Base-by-base conservation (phyloP, 2,888 invertebrate genomes). In the Bhutanitis thaidina region DNA sequence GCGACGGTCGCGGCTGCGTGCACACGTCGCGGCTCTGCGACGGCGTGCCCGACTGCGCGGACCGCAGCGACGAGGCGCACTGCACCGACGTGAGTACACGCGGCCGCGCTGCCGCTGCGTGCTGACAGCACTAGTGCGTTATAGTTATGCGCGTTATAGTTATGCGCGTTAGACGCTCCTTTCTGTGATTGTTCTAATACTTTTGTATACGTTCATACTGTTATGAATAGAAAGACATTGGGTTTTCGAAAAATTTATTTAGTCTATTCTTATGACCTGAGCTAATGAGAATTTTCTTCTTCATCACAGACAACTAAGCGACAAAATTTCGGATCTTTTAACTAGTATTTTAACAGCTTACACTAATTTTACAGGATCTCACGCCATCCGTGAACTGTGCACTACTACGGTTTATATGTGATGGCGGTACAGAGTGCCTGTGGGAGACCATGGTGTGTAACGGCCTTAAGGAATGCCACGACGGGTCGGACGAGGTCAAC, bases 21-120 rank as follows among this genome's bases (percentile, higher is more conserved):
- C 91, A 92, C 40, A 79, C 86, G 55, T 90, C 91, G 13, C 93
- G 93, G 84, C 90, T 92, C n/a, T 97, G 97, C 77, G 96, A 97
- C 76, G 93, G 93, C 8, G 91, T 92, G 46, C 71, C 84, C 30
- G 65, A 65, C 52, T 68, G 67, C 52, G 51, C 46, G 0, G 93
- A 94, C 60, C 88, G 88, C n/a, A 93, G 94, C 12, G 97, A 97
- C 71, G 97, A 96, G 83, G 65, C 71, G 1, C 60, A 75, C 44
- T 90, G 88, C 53, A 97, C 97, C 77, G 96, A 97, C 76, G 93
- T 20, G 20, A 20, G 20, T 20, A 20, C 20, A 20, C 3, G 93
- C 8, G 91, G 83, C 65, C 71, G 1, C 60, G 74, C 44, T 90
- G 88, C 53, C 48, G 56, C 20, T 2, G 5, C 20, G 20, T 20